These are phyloP conservation scores for Mythimna impura DNA, from an alignment of 2,888 invertebrate species.

Conservation along the genomic window DNA sequence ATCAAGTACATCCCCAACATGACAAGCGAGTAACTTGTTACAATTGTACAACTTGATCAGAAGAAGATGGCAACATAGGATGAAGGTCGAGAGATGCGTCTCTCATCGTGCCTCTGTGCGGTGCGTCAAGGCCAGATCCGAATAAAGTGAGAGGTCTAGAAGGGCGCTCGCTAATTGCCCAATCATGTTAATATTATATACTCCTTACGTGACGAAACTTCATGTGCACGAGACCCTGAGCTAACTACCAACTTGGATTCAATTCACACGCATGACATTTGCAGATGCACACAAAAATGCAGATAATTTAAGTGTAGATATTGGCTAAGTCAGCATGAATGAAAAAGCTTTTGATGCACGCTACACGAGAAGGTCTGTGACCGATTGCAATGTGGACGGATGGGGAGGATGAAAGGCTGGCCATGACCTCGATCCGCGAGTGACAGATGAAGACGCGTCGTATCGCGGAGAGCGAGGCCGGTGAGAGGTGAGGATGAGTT, in stretches of 20 bases:
- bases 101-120: not conserved
- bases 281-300: slow-evolving; percentile 17
- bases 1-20: slow-evolving; percentile 12
- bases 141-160: slow-evolving; percentile 53
- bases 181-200: slow-evolving; percentile 52
- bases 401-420: slow-evolving; percentile 28
- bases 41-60: not conserved
- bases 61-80: not conserved
- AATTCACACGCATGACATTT: slow-evolving; percentile 24
- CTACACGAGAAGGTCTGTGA: slow-evolving; percentile 28
- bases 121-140: slow-evolving; percentile 33
- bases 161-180: slow-evolving; percentile 57
- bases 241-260: slow-evolving; percentile 24
- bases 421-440: slow-evolving; percentile 38
- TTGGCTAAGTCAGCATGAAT: slow-evolving; percentile 15
- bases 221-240: slow-evolving; percentile 48
- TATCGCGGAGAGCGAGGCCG: slow-evolving; percentile 15
- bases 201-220: slow-evolving; percentile 55
- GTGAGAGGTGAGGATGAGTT: slow-evolving; percentile 56
- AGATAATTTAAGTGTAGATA: slow-evolving; percentile 8
- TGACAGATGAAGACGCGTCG: slow-evolving; percentile 30
- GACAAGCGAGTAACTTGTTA: not conserved
- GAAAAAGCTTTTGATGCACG: slow-evolving; percentile 1
- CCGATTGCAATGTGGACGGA: slow-evolving; percentile 6
- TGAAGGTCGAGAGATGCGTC: slow-evolving; percentile 21